Evolutionary conservation across 2,888 invertebrate species (phyloP).

Genomic region (Leptinotarsa rubiginosa): DNA sequence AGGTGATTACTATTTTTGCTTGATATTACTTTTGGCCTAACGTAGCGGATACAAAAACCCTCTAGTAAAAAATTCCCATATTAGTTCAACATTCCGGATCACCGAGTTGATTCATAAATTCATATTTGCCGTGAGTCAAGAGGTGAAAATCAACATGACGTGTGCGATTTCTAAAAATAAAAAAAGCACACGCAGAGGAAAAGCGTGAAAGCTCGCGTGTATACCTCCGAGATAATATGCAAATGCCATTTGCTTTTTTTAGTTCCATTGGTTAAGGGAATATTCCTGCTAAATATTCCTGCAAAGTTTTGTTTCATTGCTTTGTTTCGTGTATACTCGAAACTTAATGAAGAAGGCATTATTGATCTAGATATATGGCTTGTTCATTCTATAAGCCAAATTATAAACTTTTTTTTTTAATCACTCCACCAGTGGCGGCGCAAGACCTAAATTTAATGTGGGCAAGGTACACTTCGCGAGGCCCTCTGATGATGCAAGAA

Average conservation of each 20-base stretch:
- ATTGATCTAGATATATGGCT: no score
- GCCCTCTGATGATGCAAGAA: no score
- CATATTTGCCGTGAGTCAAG: neutral
- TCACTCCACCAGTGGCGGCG: no score
- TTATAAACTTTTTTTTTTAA: no score
- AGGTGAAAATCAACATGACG: neutral
- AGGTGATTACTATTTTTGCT: no score
- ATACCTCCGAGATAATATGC: neutral
- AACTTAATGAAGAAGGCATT: neutral
- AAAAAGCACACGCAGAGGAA: slow-evolving; percentile 3
- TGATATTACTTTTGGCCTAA: no score
- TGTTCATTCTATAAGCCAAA: no score
- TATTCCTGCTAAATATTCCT: neutral
- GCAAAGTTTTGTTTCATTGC: neutral
- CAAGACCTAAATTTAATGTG: no score
- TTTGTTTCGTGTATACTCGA: neutral
- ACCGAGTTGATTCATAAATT: neutral
- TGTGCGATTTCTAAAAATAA: slow-evolving; percentile 2
- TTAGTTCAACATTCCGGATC: neutral
- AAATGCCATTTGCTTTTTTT: neutral
- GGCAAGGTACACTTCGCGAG: no score
- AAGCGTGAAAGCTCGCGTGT: slow-evolving; percentile 14
- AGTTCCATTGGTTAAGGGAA: neutral
- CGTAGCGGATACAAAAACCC: no score
- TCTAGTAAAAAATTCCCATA: no score